phyloP scores from a whole-genome alignment of 2,888 invertebrate species.

The Platycnemis pennipes region DNA sequence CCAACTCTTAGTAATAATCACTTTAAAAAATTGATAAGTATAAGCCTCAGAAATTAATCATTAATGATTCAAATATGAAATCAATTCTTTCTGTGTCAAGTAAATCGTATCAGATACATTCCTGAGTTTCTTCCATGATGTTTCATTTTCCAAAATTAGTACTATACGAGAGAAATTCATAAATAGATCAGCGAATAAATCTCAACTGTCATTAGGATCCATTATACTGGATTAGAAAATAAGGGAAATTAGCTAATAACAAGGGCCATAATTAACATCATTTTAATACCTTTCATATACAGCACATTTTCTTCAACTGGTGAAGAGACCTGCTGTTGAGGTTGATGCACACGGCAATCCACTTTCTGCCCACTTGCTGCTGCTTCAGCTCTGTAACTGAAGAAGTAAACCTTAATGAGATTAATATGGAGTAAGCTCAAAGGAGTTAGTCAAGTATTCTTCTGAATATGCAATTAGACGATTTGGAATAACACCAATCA shows the following conservation, averaged over 20 bases:
- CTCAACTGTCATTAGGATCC: too few relatives aligned
- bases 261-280: neutral
- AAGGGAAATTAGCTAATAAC: neutral
- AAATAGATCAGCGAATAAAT: too few relatives aligned
- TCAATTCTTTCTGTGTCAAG: too few relatives aligned
- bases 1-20: too few relatives aligned
- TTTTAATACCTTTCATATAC: slow-evolving; percentile 59
- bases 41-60: too few relatives aligned
- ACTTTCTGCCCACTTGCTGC: slow-evolving; percentile 70
- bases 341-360: slow-evolving; percentile 72
- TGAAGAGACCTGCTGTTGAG: slow-evolving; percentile 69
- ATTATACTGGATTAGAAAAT: neutral
- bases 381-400: slow-evolving; percentile 71
- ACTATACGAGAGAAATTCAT: neutral
- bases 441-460: neutral
- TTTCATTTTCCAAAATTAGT: neutral
- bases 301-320: slow-evolving; percentile 69
- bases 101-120: too few relatives aligned
- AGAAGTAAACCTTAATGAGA: neutral
- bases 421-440: slow-evolving; percentile 1
- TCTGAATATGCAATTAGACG: neutral
- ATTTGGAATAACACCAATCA: too few relatives aligned
- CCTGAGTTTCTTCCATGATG: too few relatives aligned
- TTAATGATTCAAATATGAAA: too few relatives aligned
- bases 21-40: too few relatives aligned